Evolutionary conservation across 92 coral and sea anemone species (phyloP).

Genomic region (Siderastrea radians): DNA sequence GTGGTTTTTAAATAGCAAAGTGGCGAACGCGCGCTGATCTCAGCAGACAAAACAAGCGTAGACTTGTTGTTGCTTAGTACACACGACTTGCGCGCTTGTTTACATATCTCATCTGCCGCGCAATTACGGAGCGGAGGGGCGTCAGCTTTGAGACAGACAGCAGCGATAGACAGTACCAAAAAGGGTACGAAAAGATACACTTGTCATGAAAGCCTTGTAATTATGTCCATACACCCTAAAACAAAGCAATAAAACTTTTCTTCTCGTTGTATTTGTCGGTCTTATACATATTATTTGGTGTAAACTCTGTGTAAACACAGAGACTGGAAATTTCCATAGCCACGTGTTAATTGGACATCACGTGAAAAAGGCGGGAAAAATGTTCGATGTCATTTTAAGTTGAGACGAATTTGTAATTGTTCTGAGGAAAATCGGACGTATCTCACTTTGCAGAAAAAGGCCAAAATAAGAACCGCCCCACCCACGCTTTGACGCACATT

Average conservation of each 20-base stretch:
- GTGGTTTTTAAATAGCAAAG: not conserved
- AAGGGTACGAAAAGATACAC: not conserved
- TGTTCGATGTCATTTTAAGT: not conserved
- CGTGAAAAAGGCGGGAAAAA: not conserved
- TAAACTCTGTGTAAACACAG: not conserved
- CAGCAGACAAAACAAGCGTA: conserved; percentile 8
- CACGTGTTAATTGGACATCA: not conserved
- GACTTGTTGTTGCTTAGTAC: not conserved
- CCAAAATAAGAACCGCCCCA: too few relatives aligned
- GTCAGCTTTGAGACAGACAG: not conserved
- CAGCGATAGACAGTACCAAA: not conserved
- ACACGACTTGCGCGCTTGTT: conserved; percentile 20
- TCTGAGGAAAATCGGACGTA: not conserved
- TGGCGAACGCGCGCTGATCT: not conserved
- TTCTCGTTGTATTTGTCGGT: not conserved
- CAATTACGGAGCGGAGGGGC: conserved; percentile 2
- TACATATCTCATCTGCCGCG: conserved; percentile 2
- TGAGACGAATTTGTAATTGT: not conserved
- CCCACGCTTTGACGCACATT: not conserved
- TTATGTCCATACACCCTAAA: not conserved
- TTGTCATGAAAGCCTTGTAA: not conserved
- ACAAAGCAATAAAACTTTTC: not conserved
- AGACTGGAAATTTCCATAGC: not conserved
- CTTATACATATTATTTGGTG: too few relatives aligned
- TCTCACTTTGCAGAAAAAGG: not conserved